Base-by-base conservation (phyloP, 1,140 invertebrate species). In the Probaryconus sp. region DNA sequence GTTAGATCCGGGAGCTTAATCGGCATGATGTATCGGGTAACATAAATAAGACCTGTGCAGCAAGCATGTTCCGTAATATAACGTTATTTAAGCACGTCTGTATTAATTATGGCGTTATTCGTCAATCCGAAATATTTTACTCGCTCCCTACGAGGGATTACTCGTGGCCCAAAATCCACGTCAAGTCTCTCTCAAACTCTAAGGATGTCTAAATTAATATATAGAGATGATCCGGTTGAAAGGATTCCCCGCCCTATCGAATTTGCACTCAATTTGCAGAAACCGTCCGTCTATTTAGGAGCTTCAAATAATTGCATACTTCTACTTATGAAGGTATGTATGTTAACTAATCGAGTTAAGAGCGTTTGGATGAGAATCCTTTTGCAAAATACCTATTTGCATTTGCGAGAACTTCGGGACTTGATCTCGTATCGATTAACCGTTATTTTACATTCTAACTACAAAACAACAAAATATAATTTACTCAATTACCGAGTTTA, bases 261-360 rank as follows among this genome's bases (percentile, higher is more conserved):
- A 65, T 65, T 51, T 51, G 38, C 42, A 60, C 72, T 69, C 60
- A 64, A 75, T 75, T 75, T 69, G 56, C 51, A 58, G 58, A 58
- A 61, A 68, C 56, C 37, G 45, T 69, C 40, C 69, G 43, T 69
- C 58, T 60, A 65, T 69, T 58, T 64, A 63, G 64, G 38, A 69
- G 53, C 42, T 56, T 68, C 71, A 37, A 56, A 63, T 68, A 60
- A 69, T 68, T 75, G 65, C 72, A 65, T 75, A 75, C 60, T 75
- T 75, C 58, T 69, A 64, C 43, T 75, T 65, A 68, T 75, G 30
- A 47, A 58, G 50, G 51, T 72, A 72, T 72, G 60, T 60, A 65
- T 72, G 53, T 64, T 72, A 72, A 64, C 69, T 72, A 72, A 72
- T 65, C 60, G 60, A 64, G 60, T 72, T 72, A 71, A 71, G 68